Evolutionary conservation across 2,797 vertebrate genomes (phyloP).

Genomic region (Tachyglossus aculeatus): DNA sequence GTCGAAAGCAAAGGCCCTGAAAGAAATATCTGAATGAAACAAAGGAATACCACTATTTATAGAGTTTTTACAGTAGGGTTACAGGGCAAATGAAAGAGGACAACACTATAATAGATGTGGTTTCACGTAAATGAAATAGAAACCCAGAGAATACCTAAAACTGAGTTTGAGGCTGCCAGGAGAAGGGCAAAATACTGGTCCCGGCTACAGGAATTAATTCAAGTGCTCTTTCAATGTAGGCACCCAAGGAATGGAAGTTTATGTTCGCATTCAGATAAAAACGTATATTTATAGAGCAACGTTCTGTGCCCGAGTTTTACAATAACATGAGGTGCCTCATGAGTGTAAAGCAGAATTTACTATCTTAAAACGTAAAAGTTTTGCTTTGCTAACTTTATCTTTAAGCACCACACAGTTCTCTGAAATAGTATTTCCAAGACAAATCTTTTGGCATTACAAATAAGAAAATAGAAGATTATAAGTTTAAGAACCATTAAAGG

Average conservation of each 20-base stretch:
- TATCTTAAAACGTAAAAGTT: not conserved
- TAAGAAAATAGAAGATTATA: not conserved
- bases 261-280: not conserved
- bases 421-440: not conserved
- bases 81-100: constrained; percentile 56
- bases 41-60: constrained; percentile 52
- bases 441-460: not conserved
- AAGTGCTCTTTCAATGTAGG: not conserved
- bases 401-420: not conserved
- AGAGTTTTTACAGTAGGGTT: constrained; percentile 54
- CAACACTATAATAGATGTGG: constrained; percentile 57
- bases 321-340: not conserved
- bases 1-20: constrained; percentile 96
- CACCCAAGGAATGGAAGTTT: not conserved
- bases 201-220: constrained; percentile 50
- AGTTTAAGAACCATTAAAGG: not conserved
- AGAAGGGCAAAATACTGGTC: constrained; percentile 47
- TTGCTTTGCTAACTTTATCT: not conserved
- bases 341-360: not conserved
- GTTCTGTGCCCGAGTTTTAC: not conserved
- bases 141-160: constrained; percentile 51
- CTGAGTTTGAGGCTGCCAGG: constrained; percentile 53
- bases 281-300: not conserved
- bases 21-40: constrained; percentile 69
- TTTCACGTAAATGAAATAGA: constrained; percentile 51